These are phyloP conservation scores for Brachionus plicatilis DNA, from an alignment of 1,140 invertebrate species.

Conservation along the genomic window DNA sequence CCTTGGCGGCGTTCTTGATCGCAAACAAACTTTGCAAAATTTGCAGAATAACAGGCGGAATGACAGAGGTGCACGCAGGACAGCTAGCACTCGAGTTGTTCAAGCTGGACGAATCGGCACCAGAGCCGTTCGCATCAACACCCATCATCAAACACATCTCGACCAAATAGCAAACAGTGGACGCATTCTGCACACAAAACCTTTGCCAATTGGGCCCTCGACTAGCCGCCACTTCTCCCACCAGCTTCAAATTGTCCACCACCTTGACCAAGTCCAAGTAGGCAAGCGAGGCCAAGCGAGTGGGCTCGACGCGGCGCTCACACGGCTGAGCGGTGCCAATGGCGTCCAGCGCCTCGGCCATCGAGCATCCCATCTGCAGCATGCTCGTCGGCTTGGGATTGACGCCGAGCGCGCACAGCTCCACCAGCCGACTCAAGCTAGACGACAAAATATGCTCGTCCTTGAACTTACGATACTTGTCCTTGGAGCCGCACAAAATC, in stretches of 20 bases:
- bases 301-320: conserved; percentile 59
- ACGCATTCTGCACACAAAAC: conserved; percentile 63
- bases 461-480: conserved; percentile 83
- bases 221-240: conserved; percentile 80
- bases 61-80: background rate
- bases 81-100: conserved; percentile 61
- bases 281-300: background rate
- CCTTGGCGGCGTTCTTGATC: background rate
- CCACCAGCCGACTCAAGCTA: conserved; percentile 54
- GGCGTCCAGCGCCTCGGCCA: conserved; percentile 46
- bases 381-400: conserved; percentile 46
- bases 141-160: conserved; percentile 42
- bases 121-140: conserved; percentile 57
- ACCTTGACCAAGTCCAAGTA: background rate
- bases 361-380: conserved; percentile 42
- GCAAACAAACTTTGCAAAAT: background rate
- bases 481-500: conserved; percentile 88
- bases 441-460: conserved; percentile 73
- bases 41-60: conserved; percentile 1
- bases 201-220: conserved; percentile 91
- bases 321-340: conserved; percentile 82
- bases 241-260: conserved; percentile 85
- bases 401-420: conserved; percentile 46
- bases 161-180: background rate
- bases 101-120: background rate